Base-by-base conservation (phyloP, 2,888 invertebrate species). In the Eristalis intricaria region DNA sequence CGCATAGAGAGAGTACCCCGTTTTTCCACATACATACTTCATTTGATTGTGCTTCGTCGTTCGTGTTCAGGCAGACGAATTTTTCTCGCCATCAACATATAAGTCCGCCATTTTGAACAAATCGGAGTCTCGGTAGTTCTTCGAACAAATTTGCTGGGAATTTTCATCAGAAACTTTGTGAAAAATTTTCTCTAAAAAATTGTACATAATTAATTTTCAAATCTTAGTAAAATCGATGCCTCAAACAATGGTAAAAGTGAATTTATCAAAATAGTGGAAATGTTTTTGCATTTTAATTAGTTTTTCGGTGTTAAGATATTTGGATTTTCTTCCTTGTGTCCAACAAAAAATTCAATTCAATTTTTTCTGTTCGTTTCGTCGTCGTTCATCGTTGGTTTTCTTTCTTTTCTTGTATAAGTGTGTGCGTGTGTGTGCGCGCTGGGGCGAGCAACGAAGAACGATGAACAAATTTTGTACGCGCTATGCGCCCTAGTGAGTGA, bases 1-100 rank as follows among this genome's bases (percentile, higher is more conserved):
- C 97, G 97, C 97, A 96, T 96, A 96, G 96, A 96, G 97, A 97
- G 97, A 97, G 96, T 77, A 78, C 70, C 60, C 78, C 77, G 70
- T 97, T 96, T 95, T 96, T 90, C 19, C 89, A 89, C 89, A 90
- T 89, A 87, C 79, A 87, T 58, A 77, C 68, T 83, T 79, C 83
- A 86, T 83, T 87, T 63, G 83, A 79, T 80, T 87, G 79, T 87
- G 71, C 76, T 84, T 76, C 79, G 76, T 79, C 80, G 87, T 87
- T 84, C 76, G 87, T 87, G 87, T 76, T 79, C 71, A 74, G 78
- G 79, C 87, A 84, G 84, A 76, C 84, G 79, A 84, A 68, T 87
- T 83, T 83, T 87, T 87, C 87, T 87, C 74, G 87, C 84, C 79
- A 83, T 87, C 86, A 87, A 87, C 87, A 87, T 87, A 87, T 87